Evolutionary conservation across 2,113 vertebrate species (phyloP).

Genomic region (Mormyrus lacerda): DNA sequence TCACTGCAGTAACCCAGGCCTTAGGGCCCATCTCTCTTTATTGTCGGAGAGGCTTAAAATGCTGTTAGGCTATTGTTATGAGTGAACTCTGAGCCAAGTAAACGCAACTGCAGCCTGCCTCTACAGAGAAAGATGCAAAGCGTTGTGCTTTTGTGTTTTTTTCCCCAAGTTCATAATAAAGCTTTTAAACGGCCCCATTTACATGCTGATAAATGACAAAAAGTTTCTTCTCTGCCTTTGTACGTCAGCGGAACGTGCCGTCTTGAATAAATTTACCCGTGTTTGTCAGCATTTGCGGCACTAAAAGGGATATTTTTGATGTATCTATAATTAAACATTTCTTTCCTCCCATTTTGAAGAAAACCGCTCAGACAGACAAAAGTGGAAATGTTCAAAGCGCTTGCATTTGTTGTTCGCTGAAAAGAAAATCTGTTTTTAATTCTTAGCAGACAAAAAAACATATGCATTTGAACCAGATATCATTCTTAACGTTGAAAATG

Average conservation of each 20-base stretch:
- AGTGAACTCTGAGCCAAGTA: neutral
- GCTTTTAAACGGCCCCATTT: neutral
- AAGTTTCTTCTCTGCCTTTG: neutral
- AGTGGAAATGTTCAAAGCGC: neutral
- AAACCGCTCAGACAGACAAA: neutral
- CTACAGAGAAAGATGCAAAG: neutral
- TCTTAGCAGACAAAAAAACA: neutral
- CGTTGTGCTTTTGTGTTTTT: neutral
- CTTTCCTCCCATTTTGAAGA: neutral
- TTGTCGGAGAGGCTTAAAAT: neutral
- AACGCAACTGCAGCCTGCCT: neutral
- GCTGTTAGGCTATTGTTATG: too few relatives aligned
- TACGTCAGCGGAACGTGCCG: neutral
- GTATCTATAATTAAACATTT: conserved; percentile 1
- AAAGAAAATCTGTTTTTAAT: conserved; percentile 16
- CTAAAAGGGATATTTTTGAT: neutral
- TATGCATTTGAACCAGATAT: conserved; percentile 5
- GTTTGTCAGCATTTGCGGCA: neutral
- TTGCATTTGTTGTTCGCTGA: neutral
- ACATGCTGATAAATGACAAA: neutral
- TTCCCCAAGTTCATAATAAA: neutral
- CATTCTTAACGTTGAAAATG: neutral
- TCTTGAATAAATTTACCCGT: neutral
- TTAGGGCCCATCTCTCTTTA: neutral
- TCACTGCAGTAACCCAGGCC: neutral